These are phyloP conservation scores for Halichoeres trimaculatus DNA, from an alignment of 2,113 vertebrate genomes.

Conservation along the genomic window DNA sequence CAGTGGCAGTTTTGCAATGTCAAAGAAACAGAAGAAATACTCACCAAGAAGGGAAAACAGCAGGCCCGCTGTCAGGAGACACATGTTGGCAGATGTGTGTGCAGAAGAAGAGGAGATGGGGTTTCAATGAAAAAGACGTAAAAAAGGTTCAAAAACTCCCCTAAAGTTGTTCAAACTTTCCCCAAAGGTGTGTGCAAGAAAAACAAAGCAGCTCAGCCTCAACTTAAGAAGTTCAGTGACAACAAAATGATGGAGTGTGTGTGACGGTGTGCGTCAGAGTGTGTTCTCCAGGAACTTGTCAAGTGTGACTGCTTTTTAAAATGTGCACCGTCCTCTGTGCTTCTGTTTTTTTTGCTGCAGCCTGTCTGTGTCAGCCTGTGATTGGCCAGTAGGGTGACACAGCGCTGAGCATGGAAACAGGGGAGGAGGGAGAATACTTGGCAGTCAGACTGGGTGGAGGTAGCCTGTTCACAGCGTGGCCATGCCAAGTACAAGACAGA, in stretches of 20 bases:
- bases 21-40: slow-evolving; percentile 45
- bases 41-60: slow-evolving; percentile 75
- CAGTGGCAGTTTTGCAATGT: not conserved
- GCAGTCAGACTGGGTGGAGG: not conserved
- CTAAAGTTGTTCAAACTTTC: not conserved
- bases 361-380: slow-evolving; percentile 42
- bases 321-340: slow-evolving; percentile 28
- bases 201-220: not conserved
- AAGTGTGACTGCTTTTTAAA: slow-evolving; percentile 37
- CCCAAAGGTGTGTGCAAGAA: not conserved
- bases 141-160: not conserved
- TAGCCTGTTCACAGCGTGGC: too few relatives aligned
- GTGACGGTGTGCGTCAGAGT: slow-evolving; percentile 17
- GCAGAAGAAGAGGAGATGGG: not conserved
- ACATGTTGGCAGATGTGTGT: slow-evolving; percentile 72
- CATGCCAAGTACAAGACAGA: not conserved
- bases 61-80: slow-evolving; percentile 53
- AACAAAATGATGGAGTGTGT: not conserved
- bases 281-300: slow-evolving; percentile 5
- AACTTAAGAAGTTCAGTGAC: not conserved
- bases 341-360: slow-evolving; percentile 26
- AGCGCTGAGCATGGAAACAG: slow-evolving; percentile 2
- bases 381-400: slow-evolving; percentile 53
- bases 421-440: slow-evolving; percentile 27
- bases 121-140: not conserved